phyloP scores from a whole-genome alignment of 2,797 vertebrate genomes.

The Spinus olivaceus region DNA sequence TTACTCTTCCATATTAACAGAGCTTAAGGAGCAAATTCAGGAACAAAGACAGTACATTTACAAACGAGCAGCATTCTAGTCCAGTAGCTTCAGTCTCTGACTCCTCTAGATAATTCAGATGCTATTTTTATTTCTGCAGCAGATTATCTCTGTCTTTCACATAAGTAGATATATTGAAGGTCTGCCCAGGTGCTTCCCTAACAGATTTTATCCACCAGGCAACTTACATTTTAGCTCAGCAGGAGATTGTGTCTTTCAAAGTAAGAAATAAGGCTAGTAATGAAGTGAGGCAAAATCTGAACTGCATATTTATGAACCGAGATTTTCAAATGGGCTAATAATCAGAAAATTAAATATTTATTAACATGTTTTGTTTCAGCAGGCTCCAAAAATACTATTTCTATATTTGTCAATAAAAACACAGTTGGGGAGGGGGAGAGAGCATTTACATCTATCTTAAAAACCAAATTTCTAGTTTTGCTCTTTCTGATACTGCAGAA shows the following conservation, averaged over 20 bases:
- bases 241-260: background rate
- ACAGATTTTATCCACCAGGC: background rate
- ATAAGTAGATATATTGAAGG: background rate
- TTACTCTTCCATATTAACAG: background rate
- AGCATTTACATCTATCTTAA: background rate
- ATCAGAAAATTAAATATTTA: background rate
- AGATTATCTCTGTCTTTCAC: conserved; percentile 25
- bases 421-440: background rate
- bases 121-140: conserved; percentile 44
- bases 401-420: background rate
- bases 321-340: background rate
- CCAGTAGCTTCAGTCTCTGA: background rate
- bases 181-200: background rate
- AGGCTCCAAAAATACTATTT: background rate
- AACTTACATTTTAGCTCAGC: background rate
- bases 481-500: background rate
- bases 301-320: background rate
- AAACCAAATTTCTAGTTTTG: background rate
- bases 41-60: background rate
- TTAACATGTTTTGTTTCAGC: background rate
- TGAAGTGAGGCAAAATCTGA: conserved; percentile 1
- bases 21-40: conserved; percentile 20
- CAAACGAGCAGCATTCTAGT: conserved; percentile 30
- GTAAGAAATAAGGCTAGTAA: background rate
- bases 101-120: conserved; percentile 3